Evolutionary conservation across 1,140 invertebrate species (phyloP).

Genomic region (Chironomus striatipennis): DNA sequence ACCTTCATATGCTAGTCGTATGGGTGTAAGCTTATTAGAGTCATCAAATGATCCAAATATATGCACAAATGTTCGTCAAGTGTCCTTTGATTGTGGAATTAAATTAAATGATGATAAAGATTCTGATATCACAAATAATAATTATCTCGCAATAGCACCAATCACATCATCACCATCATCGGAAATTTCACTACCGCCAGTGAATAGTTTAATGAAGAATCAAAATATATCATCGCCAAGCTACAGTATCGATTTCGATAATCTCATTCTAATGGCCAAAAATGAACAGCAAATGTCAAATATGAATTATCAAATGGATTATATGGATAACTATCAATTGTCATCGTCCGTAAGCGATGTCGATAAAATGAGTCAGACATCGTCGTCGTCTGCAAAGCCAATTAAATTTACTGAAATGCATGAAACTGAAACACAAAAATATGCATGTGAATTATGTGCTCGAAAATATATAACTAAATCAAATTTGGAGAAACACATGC

Average conservation of each 20-base stretch:
- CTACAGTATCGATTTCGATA: not conserved
- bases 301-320: constrained; percentile 20
- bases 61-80: constrained; percentile 26
- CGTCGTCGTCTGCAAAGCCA: constrained; percentile 22
- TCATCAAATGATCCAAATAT: constrained; percentile 25
- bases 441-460: constrained; percentile 22
- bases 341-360: constrained; percentile 31
- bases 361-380: constrained; percentile 35
- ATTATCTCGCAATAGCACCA: constrained; percentile 23
- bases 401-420: not conserved
- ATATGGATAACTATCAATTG: constrained; percentile 12
- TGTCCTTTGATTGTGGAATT: constrained; percentile 24
- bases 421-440: constrained; percentile 29
- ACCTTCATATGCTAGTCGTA: constrained; percentile 41
- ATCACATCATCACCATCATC: constrained; percentile 1
- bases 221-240: not conserved
- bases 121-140: constrained; percentile 8
- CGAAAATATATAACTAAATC: constrained; percentile 22
- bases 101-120: constrained; percentile 22
- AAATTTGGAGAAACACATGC: constrained; percentile 24
- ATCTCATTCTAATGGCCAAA: constrained; percentile 24
- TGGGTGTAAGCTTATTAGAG: constrained; percentile 36
- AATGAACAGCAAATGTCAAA: constrained; percentile 4
- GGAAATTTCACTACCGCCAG: constrained; percentile 23
- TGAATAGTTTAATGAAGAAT: constrained; percentile 22